phyloP scores from a whole-genome alignment of 23 tunicate species.

The Phallusia fumigata region DNA sequence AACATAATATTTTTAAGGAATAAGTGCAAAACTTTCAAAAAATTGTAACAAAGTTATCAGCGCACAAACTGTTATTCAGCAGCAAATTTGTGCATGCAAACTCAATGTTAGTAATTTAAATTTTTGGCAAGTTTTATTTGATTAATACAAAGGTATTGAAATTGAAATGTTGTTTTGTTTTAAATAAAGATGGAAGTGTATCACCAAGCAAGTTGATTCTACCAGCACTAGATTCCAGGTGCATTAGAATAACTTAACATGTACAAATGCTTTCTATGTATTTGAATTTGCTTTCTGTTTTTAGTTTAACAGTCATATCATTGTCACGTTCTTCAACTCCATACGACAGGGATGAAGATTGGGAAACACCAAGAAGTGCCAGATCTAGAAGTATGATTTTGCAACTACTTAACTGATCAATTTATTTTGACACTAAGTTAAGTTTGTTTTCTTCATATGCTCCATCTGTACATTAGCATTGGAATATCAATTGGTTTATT shows the following conservation, averaged over 20 bases:
- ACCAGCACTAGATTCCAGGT: constrained; percentile 4
- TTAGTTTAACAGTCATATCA: constrained; percentile 47
- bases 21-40: background rate
- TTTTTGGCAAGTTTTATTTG: too few species aligned
- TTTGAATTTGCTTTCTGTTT: background rate
- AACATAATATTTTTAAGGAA: background rate
- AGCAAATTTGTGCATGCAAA: too few species aligned
- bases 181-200: background rate
- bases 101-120: too few species aligned
- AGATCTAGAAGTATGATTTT: constrained; percentile 29
- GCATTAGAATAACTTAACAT: background rate
- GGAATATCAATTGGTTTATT: too few species aligned
- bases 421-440: background rate
- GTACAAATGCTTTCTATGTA: background rate
- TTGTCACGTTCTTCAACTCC: constrained; percentile 67
- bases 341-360: constrained; percentile 35
- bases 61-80: too few species aligned
- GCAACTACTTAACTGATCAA: background rate
- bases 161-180: background rate
- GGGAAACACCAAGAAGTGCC: constrained; percentile 40
- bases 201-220: constrained; percentile 6
- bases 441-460: too few species aligned
- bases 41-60: background rate
- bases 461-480: too few species aligned
- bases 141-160: too few species aligned